Evolutionary conservation across 1,140 invertebrate species (phyloP), one percentile per base, ranked within the genome.

Genomic region (Drosophila pandora): DNA sequence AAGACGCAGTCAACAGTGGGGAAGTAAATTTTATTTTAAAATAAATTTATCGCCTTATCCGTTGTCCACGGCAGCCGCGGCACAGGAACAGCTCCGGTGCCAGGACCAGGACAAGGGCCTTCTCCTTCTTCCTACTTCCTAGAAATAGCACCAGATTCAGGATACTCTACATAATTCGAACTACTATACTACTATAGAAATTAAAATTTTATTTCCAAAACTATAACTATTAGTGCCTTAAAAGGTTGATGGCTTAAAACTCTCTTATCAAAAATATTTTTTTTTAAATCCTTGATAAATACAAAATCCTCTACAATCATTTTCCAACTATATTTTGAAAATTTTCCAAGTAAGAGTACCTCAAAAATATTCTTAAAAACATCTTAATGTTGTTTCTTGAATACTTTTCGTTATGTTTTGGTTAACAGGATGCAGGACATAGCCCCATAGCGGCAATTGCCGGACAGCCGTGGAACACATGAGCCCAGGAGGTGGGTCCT

Each of bases 1-100:
- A 39, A 57, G 41, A 43, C 55, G 52, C 53, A 49, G 32, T 49
- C 57, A 79, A 61, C 84, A 77, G 72, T 75, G 79, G 79, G 84
- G 73, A 88, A 88, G 83, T 88, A 88, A 88, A 88, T 88, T 88
- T 88, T 88, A 88, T 88, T 88, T 87, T 88, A 89, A 88, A 88
- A 88, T 88, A 88, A 88, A 88, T 88, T 88, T 88, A 88, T 88
- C 83, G 83, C 84, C 84, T 88, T 88, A 88, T 88, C 82, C 82
- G 83, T 87, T 87, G 73, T 87, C 85, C 79, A 89, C 69, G 82
- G 79, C 84, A 88, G 84, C 83, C 41, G 70, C 65, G 62, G 47
- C 55, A 49, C 34, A 57, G 52, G 52, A 32, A 69, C 21, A 59
- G 25, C 41, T 13, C 25, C 64, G 34, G 55, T 17, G 28, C 13